Evolutionary conservation across 1,140 invertebrate genomes (phyloP), one percentile per base, ranked within the genome.

Genomic region (Drosophila pruinosa): DNA sequence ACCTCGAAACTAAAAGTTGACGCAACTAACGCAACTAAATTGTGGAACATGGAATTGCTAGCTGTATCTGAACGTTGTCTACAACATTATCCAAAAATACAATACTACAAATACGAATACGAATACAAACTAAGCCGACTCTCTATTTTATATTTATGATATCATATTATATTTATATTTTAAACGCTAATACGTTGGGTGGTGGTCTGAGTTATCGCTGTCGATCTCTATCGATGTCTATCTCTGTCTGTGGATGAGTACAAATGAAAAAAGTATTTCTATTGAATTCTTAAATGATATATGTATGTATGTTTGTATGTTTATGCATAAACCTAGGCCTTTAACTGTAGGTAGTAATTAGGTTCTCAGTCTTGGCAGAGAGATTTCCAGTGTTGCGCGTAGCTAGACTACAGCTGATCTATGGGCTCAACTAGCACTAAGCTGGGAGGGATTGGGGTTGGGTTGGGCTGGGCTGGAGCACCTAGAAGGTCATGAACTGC

Each of bases 321-420:
- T n/a, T 39, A 7, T 47, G 43, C 12, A 41, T 54, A n/a, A 65
- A 67, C 61, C 61, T 75, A 72, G 52, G 65, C 71, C 57, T 57
- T 68, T 73, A 78, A 82, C 62, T 88, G 75, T 88, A 88, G 82
- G 82, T 88, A 88, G 82, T 88, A 89, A 75, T 76, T 82, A 89
- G 82, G 81, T 89, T 90, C 89, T 91, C 89, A 91, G 89, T 91
- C 89, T 91, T 91, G 61, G 88, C 89, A 91, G 88, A 85, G 81
- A 91, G 89, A 90, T 90, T 90, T 88, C 72, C 75, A 77, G 72
- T 86, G 79, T 75, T 72, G 61, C 57, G 22, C 31, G 61, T 52
- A 57, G 43, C 53, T 45, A 71, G 67, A 61, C 67, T 81, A 78
- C 74, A 70, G 59, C 68, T 78, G 77, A 45, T 85, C 63, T 80